phyloP scores from a whole-genome alignment of 2,797 vertebrate species.

The Avahi laniger region DNA sequence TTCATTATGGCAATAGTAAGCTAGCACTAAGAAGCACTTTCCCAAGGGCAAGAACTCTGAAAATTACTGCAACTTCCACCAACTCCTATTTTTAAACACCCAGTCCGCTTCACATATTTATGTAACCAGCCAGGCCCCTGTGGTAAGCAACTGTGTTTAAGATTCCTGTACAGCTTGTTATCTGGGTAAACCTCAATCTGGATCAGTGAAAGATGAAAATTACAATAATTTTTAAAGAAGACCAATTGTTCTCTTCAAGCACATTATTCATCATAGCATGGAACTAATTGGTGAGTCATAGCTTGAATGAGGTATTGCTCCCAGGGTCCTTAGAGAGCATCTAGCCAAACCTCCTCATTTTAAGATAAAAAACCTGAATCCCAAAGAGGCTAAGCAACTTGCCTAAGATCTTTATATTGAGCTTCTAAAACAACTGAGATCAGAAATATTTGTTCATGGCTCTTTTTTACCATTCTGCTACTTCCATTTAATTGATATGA shows the following conservation, averaged over 20 bases:
- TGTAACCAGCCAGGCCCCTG: neutral
- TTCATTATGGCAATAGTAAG: neutral
- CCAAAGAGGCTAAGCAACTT: neutral
- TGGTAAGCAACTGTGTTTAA: neutral
- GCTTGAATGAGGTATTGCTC: neutral
- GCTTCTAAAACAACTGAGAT: neutral
- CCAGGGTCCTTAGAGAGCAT: neutral
- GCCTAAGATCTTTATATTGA: neutral
- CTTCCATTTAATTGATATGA: neutral
- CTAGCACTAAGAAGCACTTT: neutral
- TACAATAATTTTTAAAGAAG: slow-evolving; percentile 12
- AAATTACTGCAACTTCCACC: neutral
- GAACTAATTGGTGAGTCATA: neutral
- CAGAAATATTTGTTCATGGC: neutral
- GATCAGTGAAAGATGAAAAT: slow-evolving; percentile 17
- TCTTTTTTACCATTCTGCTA: neutral
- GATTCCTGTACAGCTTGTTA: neutral
- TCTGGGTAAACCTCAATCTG: neutral
- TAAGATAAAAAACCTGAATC: neutral
- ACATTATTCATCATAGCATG: neutral
- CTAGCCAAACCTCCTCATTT: neutral
- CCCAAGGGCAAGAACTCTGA: neutral
- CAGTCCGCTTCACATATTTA: neutral
- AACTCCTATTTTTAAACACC: neutral
- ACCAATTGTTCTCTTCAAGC: neutral